Evolutionary conservation across 2,797 vertebrate genomes (phyloP).

Genomic region (Lepilemur septentrionalis): DNA sequence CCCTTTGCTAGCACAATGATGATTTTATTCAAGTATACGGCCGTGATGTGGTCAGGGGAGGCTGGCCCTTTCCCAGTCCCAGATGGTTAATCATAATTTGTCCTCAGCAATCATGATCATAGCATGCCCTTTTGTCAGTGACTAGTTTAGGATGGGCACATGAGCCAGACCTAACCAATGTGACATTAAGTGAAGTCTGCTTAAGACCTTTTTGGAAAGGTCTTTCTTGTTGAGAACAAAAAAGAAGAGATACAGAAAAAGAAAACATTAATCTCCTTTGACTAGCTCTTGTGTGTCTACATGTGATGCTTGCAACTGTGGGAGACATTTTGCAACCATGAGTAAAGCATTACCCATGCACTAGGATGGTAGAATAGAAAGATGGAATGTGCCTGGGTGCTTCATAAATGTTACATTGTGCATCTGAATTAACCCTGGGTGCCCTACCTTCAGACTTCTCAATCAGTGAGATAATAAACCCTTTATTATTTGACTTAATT

Average conservation of each 20-base stretch:
- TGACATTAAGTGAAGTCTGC: background rate
- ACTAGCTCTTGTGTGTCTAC: background rate
- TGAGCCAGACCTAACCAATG: background rate
- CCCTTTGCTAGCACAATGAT: background rate
- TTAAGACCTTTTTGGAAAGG: background rate
- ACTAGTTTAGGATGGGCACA: background rate
- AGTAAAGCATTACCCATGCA: background rate
- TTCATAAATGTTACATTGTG: background rate
- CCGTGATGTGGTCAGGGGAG: background rate
- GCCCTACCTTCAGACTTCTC: background rate
- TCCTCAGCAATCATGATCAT: background rate
- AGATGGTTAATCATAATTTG: background rate
- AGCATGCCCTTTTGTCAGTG: background rate
- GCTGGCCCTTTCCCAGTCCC: background rate
- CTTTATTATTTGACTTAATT: background rate
- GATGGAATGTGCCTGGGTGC: background rate
- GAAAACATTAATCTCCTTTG: background rate
- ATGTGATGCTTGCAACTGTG: background rate
- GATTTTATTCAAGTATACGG: slow-evolving; percentile 14
- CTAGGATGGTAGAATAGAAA: background rate
- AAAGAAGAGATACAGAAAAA: background rate
- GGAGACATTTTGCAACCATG: background rate
- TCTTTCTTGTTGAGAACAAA: background rate
- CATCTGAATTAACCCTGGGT: background rate
- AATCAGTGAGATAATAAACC: background rate